Conservation (phyloP, 2,888 invertebrate species). For the Athalia cordata region DNA sequence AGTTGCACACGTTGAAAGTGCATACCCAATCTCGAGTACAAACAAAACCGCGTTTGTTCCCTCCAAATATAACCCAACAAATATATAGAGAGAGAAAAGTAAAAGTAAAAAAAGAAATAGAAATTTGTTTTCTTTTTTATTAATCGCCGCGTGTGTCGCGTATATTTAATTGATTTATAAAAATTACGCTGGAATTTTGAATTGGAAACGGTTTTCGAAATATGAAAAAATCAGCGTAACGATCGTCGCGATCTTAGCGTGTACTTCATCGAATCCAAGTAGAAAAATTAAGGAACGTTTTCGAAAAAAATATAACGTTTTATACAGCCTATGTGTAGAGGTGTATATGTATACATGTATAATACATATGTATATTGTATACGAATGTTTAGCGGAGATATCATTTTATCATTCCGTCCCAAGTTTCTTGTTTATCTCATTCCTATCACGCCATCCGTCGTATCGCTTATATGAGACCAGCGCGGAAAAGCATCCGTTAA, state of each 20-base stretch:
- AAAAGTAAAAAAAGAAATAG: neutral
- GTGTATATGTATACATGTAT: too few species aligned
- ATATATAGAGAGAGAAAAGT: neutral
- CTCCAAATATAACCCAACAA: neutral
- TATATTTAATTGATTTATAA: too few species aligned
- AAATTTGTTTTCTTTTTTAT: neutral
- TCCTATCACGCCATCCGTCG: neutral
- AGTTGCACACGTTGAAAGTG: neutral
- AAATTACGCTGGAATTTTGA: too few species aligned
- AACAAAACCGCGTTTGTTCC: conserved; percentile 25
- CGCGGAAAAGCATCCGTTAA: conserved; percentile 34
- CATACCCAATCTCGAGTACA: neutral
- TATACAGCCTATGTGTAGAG: too few species aligned
- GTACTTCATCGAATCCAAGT: too few species aligned
- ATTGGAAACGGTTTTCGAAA: too few species aligned
- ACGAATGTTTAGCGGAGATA: conserved; percentile 43
- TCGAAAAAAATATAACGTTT: too few species aligned
- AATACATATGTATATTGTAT: too few species aligned
- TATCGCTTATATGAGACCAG: conserved; percentile 34
- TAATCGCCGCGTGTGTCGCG: neutral
- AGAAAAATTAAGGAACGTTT: too few species aligned
- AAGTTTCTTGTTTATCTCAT: conserved; percentile 32
- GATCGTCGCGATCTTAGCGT: too few species aligned
- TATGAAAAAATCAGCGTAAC: too few species aligned
- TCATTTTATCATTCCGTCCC: conserved; percentile 22